A percentile compares a stretch with the other conserved stretches of the same genome.
phyloP scores from a whole-genome alignment of 2,888 invertebrate species.

The Podabrus alpinus region DNA sequence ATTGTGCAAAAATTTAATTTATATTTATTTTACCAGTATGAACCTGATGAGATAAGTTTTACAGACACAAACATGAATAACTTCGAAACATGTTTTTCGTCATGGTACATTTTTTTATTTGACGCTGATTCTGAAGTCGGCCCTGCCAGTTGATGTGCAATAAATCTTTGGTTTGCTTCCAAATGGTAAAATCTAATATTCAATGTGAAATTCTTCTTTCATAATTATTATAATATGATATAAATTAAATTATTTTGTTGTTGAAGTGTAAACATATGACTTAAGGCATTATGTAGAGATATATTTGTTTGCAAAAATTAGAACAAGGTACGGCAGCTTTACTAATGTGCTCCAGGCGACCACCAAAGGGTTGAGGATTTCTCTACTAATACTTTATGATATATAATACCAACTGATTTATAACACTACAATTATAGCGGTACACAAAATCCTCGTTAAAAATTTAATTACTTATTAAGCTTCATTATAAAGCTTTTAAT shows the following conservation, averaged over 20 bases:
- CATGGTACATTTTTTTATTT: too few relatives aligned
- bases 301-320: background rate
- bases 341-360: background rate
- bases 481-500: background rate
- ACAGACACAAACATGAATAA: too few relatives aligned
- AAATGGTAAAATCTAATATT: too few relatives aligned
- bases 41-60: too few relatives aligned
- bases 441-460: background rate
- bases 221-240: too few relatives aligned
- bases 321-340: background rate
- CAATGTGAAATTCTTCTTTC: too few relatives aligned
- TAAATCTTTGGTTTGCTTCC: too few relatives aligned
- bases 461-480: background rate
- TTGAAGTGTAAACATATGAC: background rate
- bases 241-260: background rate
- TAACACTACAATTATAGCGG: background rate
- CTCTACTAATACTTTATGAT: background rate
- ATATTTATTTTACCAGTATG: too few relatives aligned
- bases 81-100: too few relatives aligned
- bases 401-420: background rate
- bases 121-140: too few relatives aligned
- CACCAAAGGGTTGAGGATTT: background rate
- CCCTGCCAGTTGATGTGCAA: too few relatives aligned
- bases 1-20: too few relatives aligned
- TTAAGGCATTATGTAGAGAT: background rate